phyloP scores from a whole-genome alignment of 2,797 vertebrate genomes.

The Pseudochirops cupreus region DNA sequence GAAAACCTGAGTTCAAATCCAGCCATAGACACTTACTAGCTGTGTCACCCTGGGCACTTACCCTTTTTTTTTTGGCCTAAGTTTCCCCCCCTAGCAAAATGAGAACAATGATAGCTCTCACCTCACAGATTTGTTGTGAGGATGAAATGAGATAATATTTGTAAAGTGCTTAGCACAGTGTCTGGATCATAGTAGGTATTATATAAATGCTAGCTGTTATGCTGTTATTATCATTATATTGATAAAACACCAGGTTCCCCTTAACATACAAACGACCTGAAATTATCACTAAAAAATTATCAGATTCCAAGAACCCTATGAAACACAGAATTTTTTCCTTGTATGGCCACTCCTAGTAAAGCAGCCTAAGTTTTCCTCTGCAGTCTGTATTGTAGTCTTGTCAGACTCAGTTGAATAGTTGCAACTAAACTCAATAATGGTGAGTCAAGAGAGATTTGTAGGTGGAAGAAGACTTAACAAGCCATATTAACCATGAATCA shows the following conservation, averaged over 20 bases:
- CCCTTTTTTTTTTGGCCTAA: neutral
- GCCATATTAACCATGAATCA: no score
- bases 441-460: no score
- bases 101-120: neutral
- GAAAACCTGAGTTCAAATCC: neutral
- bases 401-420: no score
- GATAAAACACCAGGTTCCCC: neutral
- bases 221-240: neutral
- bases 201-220: neutral
- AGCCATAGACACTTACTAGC: neutral
- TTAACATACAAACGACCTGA: neutral
- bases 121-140: neutral
- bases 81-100: neutral
- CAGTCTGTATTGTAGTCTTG: neutral
- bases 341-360: constrained; percentile 1
- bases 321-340: neutral
- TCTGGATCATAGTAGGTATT: neutral
- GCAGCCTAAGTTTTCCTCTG: constrained; percentile 2
- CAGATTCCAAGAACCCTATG: constrained; percentile 3
- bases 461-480: no score
- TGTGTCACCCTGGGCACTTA: no score
- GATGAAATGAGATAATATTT: neutral
- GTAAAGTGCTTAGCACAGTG: neutral
- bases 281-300: neutral
- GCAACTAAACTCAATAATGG: no score